A percentile compares a stretch with the other conserved stretches of the same genome.
Evolutionary conservation across 2,113 vertebrate genomes (phyloP).

Genomic region (Suncus etruscus): DNA sequence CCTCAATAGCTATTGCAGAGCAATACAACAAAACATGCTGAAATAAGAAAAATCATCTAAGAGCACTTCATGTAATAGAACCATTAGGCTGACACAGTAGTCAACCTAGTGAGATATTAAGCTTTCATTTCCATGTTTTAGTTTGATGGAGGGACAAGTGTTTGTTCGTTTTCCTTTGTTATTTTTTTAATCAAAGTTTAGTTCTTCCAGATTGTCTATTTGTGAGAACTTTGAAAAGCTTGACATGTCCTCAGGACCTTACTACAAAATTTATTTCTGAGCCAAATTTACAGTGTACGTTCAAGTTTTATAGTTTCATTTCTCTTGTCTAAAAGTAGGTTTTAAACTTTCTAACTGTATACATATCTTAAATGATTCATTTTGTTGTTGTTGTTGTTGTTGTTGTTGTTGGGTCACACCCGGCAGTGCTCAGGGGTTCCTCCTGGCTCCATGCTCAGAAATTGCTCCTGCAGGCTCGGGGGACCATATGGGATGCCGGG

Average conservation of each 20-base stretch:
- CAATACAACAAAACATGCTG: background rate
- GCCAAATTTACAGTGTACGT: constrained; percentile 74
- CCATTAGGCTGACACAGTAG: background rate
- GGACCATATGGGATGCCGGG: too few species aligned
- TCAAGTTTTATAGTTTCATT: constrained; percentile 46
- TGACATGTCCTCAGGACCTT: constrained; percentile 71
- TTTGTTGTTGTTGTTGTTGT: too few species aligned
- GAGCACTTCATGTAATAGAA: constrained; percentile 40
- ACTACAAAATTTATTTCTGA: constrained; percentile 50
- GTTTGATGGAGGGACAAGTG: constrained; percentile 35
- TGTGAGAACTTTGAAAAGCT: constrained; percentile 70
- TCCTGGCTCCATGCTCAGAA: too few species aligned
- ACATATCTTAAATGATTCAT: too few species aligned
- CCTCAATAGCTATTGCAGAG: background rate
- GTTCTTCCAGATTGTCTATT: constrained; percentile 73
- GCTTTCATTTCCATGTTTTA: background rate
- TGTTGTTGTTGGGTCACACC: too few species aligned
- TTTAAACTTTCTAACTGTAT: background rate
- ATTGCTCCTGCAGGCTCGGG: too few species aligned
- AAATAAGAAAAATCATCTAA: constrained; percentile 66
- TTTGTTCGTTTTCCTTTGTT: background rate
- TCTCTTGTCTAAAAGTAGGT: constrained; percentile 65
- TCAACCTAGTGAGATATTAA: background rate
- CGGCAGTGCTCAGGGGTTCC: too few species aligned
- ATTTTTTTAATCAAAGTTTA: constrained; percentile 62